Percentiles rank a stretch among this genome's conserved stretches.
phyloP scores from a whole-genome alignment of 64 coral and sea anemone genomes.

The Orbicella faveolata region DNA sequence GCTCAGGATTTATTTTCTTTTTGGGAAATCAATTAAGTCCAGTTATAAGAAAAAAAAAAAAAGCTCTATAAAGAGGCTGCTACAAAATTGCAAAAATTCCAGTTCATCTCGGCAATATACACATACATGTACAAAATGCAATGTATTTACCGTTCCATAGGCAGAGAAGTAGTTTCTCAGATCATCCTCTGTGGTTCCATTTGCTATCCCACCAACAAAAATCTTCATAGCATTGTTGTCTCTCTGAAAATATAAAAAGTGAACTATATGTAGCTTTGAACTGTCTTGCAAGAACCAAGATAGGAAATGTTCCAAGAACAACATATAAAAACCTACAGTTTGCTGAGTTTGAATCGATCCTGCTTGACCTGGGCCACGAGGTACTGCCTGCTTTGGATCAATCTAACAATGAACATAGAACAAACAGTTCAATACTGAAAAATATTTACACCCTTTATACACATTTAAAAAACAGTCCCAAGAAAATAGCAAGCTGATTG shows the following conservation, averaged over 20 bases:
- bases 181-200: conserved; percentile 66
- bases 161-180: conserved; percentile 64
- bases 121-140: background rate
- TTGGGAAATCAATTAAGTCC: no score
- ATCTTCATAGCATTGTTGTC: conserved; percentile 71
- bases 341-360: conserved; percentile 6
- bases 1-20: no score
- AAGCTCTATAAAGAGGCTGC: no score
- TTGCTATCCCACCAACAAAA: conserved; percentile 78
- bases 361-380: conserved; percentile 59
- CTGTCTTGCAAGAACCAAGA: background rate
- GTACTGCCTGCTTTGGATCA: conserved; percentile 81
- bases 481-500: no score
- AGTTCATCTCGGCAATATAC: no score
- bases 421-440: background rate
- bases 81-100: background rate
- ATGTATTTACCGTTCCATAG: conserved; percentile 48
- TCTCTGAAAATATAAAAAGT: conserved; percentile 13
- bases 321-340: background rate
- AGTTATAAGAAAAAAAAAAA: no score
- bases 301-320: no score
- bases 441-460: background rate
- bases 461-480: background rate
- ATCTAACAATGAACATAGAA: conserved; percentile 32
- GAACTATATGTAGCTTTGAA: no score